Base-by-base conservation (phyloP, 92 coral and sea anemone genomes). In the Parazoanthus atlanticus region DNA sequence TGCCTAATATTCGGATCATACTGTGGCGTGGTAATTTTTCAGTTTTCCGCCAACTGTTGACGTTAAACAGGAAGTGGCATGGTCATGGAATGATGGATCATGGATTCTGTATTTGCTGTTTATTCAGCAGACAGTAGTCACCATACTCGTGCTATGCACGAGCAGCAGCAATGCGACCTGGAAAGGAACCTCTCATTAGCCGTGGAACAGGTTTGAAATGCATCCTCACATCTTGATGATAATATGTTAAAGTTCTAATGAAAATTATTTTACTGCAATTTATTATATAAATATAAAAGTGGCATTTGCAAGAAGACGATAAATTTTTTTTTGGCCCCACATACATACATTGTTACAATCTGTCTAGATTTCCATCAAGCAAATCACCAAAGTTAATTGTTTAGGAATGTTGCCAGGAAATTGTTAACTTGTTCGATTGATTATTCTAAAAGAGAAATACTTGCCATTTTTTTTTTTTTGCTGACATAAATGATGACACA, bases 181-280 rank as follows among this genome's bases (percentile, higher is more conserved):
- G 87, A 84, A 84, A 28, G 43, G 16, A 71, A 84, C 64, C 78
- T 84, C 33, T 29, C 77, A 19, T 43, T 29, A 33, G 87, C 87
- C 0, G 79, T 84, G 30, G 87, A 84, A 70, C 87, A 84, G 87
- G 87, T 84, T 64, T 66, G 86, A 26, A 78, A 49, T 41, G 10
- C 26, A 11, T n/a, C 49, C 9, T 77, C 23, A 74, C 78, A 25
- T 30, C 25, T 38, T 61, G 41, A 3, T 56, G 43, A 21, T n/a
- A 65, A 52, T 29, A 43, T 36, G 38, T 36, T 36, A 1, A 36
- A 36, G 38, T 5, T 36, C 38, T 2, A 36, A 36, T 36, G 38
- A 36, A 36, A 36, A 2, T 36, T 2, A 36, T 36, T 43, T 43
- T 43, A 10, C 8, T 10, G 9, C 49, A 43, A 43, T 8, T 43